A percentile compares a stretch with the other conserved stretches of the same genome.
Evolutionary conservation across 2,797 vertebrate species (phyloP).

Genomic region (Microtus obscurus): DNA sequence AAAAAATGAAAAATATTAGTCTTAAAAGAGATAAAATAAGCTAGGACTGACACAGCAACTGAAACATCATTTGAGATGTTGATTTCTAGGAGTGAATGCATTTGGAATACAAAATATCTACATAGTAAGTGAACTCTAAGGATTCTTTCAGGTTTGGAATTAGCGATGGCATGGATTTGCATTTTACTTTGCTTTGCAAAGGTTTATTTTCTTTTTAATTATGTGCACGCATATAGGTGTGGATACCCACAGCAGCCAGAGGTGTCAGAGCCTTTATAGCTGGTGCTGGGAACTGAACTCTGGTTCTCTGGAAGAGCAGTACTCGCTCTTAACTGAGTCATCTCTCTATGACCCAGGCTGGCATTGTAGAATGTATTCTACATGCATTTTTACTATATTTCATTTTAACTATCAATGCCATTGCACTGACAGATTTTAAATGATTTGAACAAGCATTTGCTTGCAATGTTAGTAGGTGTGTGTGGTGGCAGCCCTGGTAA

Average conservation of each 20-base stretch:
- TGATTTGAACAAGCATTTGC: not conserved
- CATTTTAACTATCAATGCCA: conserved; percentile 23
- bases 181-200: not conserved
- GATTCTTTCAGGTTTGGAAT: conserved; percentile 23
- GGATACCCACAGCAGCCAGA: not conserved
- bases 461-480: not conserved
- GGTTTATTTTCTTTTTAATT: no score
- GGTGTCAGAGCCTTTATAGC: not conserved
- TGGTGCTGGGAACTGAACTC: not conserved
- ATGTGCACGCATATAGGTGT: not conserved
- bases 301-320: not conserved
- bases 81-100: conserved; percentile 22
- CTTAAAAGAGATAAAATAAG: not conserved
- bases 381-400: not conserved
- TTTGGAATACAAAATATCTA: conserved; percentile 4
- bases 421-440: conserved; percentile 42
- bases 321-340: not conserved
- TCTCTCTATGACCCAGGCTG: not conserved
- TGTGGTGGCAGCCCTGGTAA: not conserved
- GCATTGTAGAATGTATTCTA: conserved; percentile 34
- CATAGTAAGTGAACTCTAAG: conserved; percentile 25
- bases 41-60: not conserved
- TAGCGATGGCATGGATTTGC: not conserved
- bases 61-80: conserved; percentile 7
- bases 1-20: not conserved